Conservation (phyloP, 2,113 vertebrate genomes). For the Scytalopus superciliaris region DNA sequence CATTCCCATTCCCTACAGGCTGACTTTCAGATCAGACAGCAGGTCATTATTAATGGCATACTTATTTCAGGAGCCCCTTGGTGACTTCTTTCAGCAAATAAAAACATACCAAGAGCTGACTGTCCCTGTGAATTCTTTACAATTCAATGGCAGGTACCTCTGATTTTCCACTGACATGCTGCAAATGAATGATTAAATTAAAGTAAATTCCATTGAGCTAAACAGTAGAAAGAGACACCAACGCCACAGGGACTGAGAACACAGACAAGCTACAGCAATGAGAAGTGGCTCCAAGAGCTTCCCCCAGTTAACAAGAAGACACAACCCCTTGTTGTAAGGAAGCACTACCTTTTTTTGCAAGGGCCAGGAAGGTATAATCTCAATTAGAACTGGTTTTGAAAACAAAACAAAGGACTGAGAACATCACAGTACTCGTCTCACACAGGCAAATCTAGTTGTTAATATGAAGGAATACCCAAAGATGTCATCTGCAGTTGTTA, state of each 20-base stretch:
- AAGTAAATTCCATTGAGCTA: slow-evolving; percentile 71
- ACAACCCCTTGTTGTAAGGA: neutral
- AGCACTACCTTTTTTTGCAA: neutral
- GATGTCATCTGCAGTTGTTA: neutral
- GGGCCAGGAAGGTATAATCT: neutral
- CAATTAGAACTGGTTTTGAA: neutral
- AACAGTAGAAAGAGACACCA: slow-evolving; percentile 62
- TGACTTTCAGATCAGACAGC: neutral
- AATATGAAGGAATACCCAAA: neutral
- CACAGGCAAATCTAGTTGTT: neutral
- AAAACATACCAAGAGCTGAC: slow-evolving; percentile 17
- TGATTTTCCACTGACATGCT: slow-evolving; percentile 60
- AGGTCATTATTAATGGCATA: neutral
- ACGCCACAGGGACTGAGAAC: neutral
- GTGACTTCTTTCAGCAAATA: neutral
- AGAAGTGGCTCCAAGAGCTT: neutral
- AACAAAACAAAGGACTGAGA: neutral
- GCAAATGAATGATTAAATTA: slow-evolving; percentile 68
- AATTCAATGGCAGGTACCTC: slow-evolving; percentile 62
- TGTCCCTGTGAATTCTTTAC: slow-evolving; percentile 58
- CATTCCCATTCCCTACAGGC: neutral
- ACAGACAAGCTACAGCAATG: neutral
- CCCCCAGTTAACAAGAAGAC: neutral
- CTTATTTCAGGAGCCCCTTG: neutral
- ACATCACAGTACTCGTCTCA: neutral